Percentiles rank a stretch among this genome's conserved stretches.
Conservation (phyloP, 2,888 invertebrate species). For the Galerucella calmariensis region DNA sequence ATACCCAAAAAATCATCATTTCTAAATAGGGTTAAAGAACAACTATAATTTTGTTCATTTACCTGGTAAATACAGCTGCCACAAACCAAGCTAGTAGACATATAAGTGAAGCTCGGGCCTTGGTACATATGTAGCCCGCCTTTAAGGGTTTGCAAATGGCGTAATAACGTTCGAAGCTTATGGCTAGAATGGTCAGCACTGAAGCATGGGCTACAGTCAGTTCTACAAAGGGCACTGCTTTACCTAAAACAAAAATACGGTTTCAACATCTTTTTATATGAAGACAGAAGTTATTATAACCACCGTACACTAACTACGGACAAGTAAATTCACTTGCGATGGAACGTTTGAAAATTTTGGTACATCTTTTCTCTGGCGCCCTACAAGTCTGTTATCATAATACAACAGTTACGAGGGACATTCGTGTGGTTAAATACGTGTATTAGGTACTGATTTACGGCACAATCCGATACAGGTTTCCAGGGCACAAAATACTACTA, state of each 20-base stretch:
- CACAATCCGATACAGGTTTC: too few relatives aligned
- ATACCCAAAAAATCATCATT: not conserved
- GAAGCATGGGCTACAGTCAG: constrained; percentile 92
- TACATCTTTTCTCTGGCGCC: too few relatives aligned
- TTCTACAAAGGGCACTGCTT: constrained; percentile 92
- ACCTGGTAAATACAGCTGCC: constrained; percentile 89
- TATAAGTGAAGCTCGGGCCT: constrained; percentile 83
- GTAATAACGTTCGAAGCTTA: constrained; percentile 87
- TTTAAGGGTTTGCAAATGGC: constrained; percentile 93
- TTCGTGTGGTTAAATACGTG: too few relatives aligned
- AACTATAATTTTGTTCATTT: constrained; percentile 55
- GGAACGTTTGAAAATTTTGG: too few relatives aligned
- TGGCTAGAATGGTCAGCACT: constrained; percentile 91
- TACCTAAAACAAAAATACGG: constrained; percentile 82
- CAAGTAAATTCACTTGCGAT: too few relatives aligned
- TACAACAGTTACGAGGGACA: too few relatives aligned
- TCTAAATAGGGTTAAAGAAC: not conserved
- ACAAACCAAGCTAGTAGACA: constrained; percentile 86
- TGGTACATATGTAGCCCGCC: constrained; percentile 90
- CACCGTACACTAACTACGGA: too few relatives aligned
- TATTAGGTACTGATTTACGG: too few relatives aligned
- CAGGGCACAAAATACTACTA: too few relatives aligned
- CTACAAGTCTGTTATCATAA: too few relatives aligned
- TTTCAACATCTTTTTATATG: too few relatives aligned
- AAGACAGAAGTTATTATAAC: too few relatives aligned